Base-by-base conservation (phyloP, 2,113 vertebrate species). In the Pelvicachromis taeniatus region DNA sequence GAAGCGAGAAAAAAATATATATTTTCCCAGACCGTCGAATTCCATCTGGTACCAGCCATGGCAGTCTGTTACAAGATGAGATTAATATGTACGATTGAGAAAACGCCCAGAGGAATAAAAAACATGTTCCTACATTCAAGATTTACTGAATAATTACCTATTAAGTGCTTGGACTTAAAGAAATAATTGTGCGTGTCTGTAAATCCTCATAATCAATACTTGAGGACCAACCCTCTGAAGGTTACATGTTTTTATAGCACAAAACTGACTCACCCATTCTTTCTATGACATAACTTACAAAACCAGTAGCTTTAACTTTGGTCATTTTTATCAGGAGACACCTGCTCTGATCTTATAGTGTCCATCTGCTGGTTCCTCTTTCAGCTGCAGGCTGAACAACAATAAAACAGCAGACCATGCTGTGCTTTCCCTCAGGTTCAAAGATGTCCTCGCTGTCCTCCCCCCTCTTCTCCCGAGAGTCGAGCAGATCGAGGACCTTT, bases 261-360 rank as follows among this genome's bases (percentile, higher is more conserved):
- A 86, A 31, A 91, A 91, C 50, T 84, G 81, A 65, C 78, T 54
- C 13, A 4, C 68, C 87, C 33, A 52, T 83, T 88, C 21, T 48
- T 77, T 89, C 84, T 87, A n/a, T 87, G 83, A 91, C 68, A 89
- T 84, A 52, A 80, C 92, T 91, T 89, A 55, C 79, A 82, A 92
- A 93, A 91, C 89, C 90, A 87, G 92, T 94, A 87, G 68, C 82
- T 94, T 79, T 83, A 77, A 87, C 82, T 90, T 88, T 65, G 87
- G 82, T 85, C 73, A 85, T 92, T 89, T 65, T 90, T 73, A 88
- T 88, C 86, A 79, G 78, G 78, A 78, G 82, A 85, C 75, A 80
- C 63, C 82, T 83, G 84, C 54, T 86, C 77, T 65, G 21, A 33
- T 88, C 53, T 77, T 82, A 38, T 78, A 40, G 45, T 88, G 81